Evolutionary conservation across 2,113 vertebrate genomes (phyloP).

Genomic region (Corythoichthys intestinalis): DNA sequence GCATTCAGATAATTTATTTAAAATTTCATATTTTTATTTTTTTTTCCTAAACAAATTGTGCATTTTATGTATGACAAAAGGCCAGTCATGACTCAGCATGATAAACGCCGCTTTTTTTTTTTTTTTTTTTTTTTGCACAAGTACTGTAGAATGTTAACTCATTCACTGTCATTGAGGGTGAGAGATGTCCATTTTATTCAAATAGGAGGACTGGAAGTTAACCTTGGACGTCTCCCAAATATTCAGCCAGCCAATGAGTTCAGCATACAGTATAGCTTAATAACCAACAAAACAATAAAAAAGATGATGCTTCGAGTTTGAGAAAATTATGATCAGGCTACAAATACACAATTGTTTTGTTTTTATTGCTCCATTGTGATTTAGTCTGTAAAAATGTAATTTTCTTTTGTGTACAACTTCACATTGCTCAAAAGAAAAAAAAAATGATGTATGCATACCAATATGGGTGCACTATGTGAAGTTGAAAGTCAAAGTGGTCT

Average conservation of each 20-base stretch:
- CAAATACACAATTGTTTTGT: conserved; percentile 40
- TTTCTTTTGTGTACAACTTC: conserved; percentile 41
- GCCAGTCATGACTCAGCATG: conserved; percentile 15
- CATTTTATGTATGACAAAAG: conserved; percentile 20
- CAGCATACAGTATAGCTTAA: conserved; percentile 26
- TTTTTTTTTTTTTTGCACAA: conserved; percentile 60
- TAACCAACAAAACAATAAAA: conserved; percentile 18
- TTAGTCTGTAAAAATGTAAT: conserved; percentile 54
- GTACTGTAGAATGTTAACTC: background rate
- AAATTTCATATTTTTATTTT: conserved; percentile 9
- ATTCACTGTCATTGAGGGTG: no score
- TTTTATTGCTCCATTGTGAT: conserved; percentile 54
- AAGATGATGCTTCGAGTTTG: conserved; percentile 22
- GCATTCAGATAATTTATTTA: background rate
- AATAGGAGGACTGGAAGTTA: no score
- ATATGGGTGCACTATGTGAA: conserved; percentile 44
- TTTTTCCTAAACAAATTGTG: conserved; percentile 4
- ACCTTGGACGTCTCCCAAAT: no score
- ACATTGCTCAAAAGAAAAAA: conserved; percentile 28
- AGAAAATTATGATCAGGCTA: conserved; percentile 31
- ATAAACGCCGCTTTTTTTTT: conserved; percentile 25
- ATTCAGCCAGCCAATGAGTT: background rate
- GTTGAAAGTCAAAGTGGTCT: conserved; percentile 41
- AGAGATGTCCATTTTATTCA: no score
- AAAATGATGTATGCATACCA: conserved; percentile 15